Base-by-base conservation (phyloP, 2,888 invertebrate genomes). In the Drosophila kambysellisi region DNA sequence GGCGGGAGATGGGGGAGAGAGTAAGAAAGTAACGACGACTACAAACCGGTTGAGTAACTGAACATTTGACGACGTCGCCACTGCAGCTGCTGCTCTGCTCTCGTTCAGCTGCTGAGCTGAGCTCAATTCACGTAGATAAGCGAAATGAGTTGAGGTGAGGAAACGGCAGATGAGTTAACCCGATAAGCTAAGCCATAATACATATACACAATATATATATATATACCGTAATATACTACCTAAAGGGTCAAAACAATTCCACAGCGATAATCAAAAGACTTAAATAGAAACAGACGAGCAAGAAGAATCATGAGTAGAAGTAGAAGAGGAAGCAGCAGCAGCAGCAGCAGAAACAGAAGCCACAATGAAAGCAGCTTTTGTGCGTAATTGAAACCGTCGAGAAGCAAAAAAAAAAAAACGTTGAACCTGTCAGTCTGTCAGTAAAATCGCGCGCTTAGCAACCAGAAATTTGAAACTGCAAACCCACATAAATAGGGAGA, bases 371-470 rank as follows among this genome's bases (percentile, higher is more conserved):
- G 35, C 35, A 58, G 67, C 62, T 67, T 54, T 50, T 46, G 54
- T 57, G 20, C 39, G 71, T 74, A 70, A 75, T 74, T 59, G 64
- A 71, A 74, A 54, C 66, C 15, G 29, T 4, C 5, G 2, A 53
- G 25, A 20, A 17, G 33, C 15, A 33, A 20, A 29, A 50, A 50
- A 15, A 33, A 29, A 37, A 35, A 54, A 60, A 48, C 74, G 57
- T 78, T 78, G 67, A 82, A 81, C 82, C 82, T 82, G 74, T 61
- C 70, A 70, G n/a, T n/a, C 41, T 17, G 41, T 41, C n/a, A 67
- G 70, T 29, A 57, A 74, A 70, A 56, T 43, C 20, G 15, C 57
- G 15, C 64, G 29, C n/a, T n/a, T 29, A 32, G 29, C 56, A 56
- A 56, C 56, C 17, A 39, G 74, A 66, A 79, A 80, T 60, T 65